These are phyloP conservation scores for Micronycteris hirsuta DNA, from an alignment of 2,113 vertebrate genomes.

Conservation along the genomic window DNA sequence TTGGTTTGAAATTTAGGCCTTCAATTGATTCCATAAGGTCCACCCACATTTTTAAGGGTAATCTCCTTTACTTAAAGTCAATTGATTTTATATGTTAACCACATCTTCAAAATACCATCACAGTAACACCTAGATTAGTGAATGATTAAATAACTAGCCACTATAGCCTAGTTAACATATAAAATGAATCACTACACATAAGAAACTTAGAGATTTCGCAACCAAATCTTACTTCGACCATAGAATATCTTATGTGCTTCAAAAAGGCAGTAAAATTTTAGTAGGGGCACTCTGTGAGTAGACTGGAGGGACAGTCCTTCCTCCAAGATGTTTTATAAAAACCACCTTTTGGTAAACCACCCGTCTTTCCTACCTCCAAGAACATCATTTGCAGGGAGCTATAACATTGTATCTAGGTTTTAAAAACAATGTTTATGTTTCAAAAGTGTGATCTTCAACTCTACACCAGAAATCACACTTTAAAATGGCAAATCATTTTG, in stretches of 20 bases:
- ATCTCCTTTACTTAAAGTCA: neutral
- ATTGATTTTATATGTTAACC: neutral
- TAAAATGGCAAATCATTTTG: neutral
- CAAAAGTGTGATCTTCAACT: slow-evolving; percentile 14
- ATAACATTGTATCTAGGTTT: neutral
- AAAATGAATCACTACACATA: neutral
- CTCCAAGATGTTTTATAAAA: neutral
- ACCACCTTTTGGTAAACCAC: neutral
- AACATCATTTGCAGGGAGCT: neutral
- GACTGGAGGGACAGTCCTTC: neutral
- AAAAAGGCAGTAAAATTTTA: neutral
- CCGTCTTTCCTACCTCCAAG: neutral
- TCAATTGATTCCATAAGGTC: neutral
- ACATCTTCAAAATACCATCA: neutral
- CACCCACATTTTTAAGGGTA: neutral
- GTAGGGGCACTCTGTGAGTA: neutral
- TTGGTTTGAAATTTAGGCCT: neutral
- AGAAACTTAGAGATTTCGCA: neutral
- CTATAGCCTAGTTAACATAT: neutral
- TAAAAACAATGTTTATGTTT: slow-evolving; percentile 24
- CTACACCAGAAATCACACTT: slow-evolving; percentile 12
- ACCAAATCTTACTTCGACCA: slow-evolving; percentile 8
- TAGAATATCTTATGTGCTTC: neutral
- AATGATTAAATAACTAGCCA: neutral
- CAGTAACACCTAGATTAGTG: neutral